A percentile compares a stretch with the other conserved stretches of the same genome.
phyloP scores from a whole-genome alignment of 2,113 vertebrate genomes.

The Zootoca vivipara region DNA sequence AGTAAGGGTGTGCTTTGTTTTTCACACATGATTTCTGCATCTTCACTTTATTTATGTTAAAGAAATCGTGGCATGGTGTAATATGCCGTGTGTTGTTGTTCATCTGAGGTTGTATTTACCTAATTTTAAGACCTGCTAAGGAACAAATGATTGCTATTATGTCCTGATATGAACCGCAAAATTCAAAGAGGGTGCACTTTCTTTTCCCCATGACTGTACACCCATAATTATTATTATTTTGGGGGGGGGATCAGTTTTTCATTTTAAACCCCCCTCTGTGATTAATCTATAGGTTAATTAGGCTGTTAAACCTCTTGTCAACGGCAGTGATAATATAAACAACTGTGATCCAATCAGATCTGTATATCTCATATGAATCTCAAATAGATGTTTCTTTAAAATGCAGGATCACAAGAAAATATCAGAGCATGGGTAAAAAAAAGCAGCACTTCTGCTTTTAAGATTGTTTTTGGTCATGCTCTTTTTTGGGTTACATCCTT shows the following conservation, averaged over 20 bases:
- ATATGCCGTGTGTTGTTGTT: too few species aligned
- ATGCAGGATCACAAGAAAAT: neutral
- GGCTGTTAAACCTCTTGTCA: neutral
- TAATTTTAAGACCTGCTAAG: too few species aligned
- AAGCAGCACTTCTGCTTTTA: neutral
- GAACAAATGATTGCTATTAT: too few species aligned
- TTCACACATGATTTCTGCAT: too few species aligned
- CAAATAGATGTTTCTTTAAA: neutral
- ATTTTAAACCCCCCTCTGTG: neutral
- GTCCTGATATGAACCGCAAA: too few species aligned
- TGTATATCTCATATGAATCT: neutral
- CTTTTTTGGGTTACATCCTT: neutral
- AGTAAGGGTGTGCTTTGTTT: too few species aligned
- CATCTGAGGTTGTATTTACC: too few species aligned
- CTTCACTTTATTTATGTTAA: too few species aligned
- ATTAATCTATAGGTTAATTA: neutral
- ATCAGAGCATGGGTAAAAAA: neutral
- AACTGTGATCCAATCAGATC: neutral
- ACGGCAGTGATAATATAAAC: neutral
- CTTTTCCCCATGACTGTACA: too few species aligned
- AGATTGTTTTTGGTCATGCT: neutral
- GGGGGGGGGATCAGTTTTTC: neutral
- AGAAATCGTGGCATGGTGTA: too few species aligned
- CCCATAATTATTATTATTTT: too few species aligned
- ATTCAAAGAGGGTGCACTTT: too few species aligned